These are phyloP conservation scores for Lepisosteus oculatus DNA, from an alignment of 2,113 vertebrate species.

Conservation along the genomic window DNA sequence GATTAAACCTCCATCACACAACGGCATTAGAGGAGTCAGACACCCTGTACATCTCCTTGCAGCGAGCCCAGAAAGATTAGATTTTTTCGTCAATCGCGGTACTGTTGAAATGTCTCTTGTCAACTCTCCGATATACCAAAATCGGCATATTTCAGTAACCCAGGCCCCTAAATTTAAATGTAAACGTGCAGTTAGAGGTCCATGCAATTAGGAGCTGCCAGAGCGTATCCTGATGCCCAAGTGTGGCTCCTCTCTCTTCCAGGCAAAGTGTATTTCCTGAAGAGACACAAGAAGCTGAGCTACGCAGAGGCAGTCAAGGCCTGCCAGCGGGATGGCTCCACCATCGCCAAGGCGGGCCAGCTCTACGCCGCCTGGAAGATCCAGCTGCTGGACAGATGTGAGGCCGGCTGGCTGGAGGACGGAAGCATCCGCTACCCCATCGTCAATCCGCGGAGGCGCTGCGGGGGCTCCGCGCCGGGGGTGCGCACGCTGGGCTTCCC, in stretches of 20 bases:
- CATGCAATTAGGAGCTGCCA: no score
- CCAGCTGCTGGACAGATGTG: conserved; percentile 87
- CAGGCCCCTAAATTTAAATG: no score
- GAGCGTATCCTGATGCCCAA: background rate
- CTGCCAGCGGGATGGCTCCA: conserved; percentile 72
- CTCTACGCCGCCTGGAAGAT: conserved; percentile 91
- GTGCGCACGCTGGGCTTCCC: conserved; percentile 89
- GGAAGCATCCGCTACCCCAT: conserved; percentile 93
- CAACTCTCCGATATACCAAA: no score
- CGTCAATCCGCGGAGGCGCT: conserved; percentile 84
- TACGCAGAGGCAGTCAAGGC: conserved; percentile 78
- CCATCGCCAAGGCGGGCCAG: conserved; percentile 85
- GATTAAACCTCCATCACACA: no score
- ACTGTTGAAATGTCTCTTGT: no score
- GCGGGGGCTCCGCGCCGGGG: conserved; percentile 80
- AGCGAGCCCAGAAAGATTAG: no score
- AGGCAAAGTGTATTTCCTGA: conserved; percentile 90
- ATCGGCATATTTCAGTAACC: no score
- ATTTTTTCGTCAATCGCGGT: no score
- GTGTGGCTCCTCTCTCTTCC: conserved; percentile 10
- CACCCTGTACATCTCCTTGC: no score
- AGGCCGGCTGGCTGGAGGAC: conserved; percentile 88
- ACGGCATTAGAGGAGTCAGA: no score
- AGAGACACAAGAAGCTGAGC: conserved; percentile 85
- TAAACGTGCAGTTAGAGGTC: no score